These are phyloP conservation scores for Orthosia cruda DNA, from an alignment of 2,888 invertebrate species.

Conservation along the genomic window DNA sequence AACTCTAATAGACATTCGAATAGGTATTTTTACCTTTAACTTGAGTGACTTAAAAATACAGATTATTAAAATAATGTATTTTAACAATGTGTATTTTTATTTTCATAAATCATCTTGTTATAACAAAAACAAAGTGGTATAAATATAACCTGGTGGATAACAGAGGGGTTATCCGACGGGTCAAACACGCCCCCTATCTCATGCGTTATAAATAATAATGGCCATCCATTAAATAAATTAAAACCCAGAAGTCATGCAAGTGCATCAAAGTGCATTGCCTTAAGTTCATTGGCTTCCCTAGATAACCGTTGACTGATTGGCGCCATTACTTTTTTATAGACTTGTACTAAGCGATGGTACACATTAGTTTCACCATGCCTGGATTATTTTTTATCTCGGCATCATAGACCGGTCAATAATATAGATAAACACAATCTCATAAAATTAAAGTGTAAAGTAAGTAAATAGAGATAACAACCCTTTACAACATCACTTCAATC, in stretches of 20 bases:
- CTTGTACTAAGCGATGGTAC: neutral
- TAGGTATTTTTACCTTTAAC: neutral
- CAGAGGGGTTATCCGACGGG: conserved; percentile 36
- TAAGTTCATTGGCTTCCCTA: conserved; percentile 43
- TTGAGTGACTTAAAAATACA: too few relatives aligned
- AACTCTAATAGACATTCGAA: neutral
- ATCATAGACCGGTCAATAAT: neutral
- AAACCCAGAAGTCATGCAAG: conserved; percentile 44
- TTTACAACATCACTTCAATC: neutral
- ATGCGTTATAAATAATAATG: neutral
- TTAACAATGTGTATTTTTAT: neutral
- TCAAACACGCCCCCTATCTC: conserved; percentile 37
- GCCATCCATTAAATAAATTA: conserved; percentile 15
- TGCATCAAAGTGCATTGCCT: conserved; percentile 53
- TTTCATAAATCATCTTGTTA: neutral
- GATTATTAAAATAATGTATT: too few relatives aligned
- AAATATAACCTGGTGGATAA: conserved; percentile 7
- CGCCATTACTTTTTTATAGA: neutral
- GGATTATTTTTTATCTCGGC: neutral
- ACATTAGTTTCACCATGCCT: conserved; percentile 1
- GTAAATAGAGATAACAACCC: conserved; percentile 18
- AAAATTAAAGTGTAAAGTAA: conserved; percentile 14
- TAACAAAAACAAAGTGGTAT: neutral
- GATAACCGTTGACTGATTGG: conserved; percentile 16
- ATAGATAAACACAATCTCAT: conserved; percentile 4